Evolutionary conservation across 2,888 invertebrate species (phyloP), one percentile per base, ranked within the genome.

Genomic region (Autographa gamma): DNA sequence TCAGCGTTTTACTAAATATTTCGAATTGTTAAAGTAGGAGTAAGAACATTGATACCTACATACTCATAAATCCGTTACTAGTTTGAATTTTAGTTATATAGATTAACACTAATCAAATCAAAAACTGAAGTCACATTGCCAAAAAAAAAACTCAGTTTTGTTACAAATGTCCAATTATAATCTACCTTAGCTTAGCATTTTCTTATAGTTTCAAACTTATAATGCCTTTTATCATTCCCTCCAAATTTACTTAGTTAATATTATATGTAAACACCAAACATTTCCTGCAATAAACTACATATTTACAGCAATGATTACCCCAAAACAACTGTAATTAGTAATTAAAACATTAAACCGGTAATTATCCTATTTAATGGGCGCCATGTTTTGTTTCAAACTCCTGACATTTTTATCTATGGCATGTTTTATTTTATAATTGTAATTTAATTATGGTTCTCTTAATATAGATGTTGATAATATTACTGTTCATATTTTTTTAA

Each of bases 301-400:
- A 66, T 31, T 48, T 56, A 52, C 32, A 38, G 9, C n/a, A 25
- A 32, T 25, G 19, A 38, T 16, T 66, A 58, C 19, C 25, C 34
- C 19, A 18, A 66, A 76, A 67, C 38, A 38, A 62, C 18, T 59
- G 1, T 59, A 48, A 64, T 76, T 64, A 54, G 32, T 31, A 18
- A 61, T 76, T 52, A 58, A 19, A 25, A 62, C 18, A 31, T 62
- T 41, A 60, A 56, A 61, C 43, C 61, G 43, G 38, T n/a, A 16
- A 43, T 62, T 48, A 62, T 48, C 31, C 48, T 6, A 11, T 62
- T 48, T 25, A 62, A 62, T 62, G 14, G 31, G 11, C n/a, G 32
- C 31, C 8, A 48, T 48, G 48, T 56, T 56, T 56, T 62, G 48
- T 62, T 62, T 62, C 48, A 62, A 62, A 62, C 41, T 48, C 48